A percentile compares a stretch with the other conserved stretches of the same genome.
phyloP scores from a whole-genome alignment of 2,797 vertebrate genomes.

The Neomorphus geoffroyi region DNA sequence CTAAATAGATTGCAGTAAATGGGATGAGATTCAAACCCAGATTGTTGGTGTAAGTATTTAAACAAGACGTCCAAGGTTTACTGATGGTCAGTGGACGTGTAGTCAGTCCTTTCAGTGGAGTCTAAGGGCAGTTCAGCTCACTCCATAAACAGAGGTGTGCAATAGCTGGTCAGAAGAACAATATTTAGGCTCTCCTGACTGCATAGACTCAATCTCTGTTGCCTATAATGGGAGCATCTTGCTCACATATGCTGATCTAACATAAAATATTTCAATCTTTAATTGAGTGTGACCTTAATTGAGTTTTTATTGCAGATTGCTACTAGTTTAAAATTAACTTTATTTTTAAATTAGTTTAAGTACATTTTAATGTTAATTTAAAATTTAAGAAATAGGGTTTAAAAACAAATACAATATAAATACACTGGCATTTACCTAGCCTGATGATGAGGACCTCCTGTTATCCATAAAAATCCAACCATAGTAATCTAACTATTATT shows the following conservation, averaged over 20 bases:
- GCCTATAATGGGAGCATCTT: not conserved
- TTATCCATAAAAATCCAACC: not conserved
- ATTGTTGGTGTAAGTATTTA: not conserved
- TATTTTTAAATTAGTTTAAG: not conserved
- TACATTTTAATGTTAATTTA: not conserved
- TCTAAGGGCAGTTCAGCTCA: not conserved
- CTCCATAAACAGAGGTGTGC: not conserved
- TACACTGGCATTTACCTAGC: not conserved
- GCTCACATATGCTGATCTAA: not conserved
- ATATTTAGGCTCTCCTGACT: not conserved
- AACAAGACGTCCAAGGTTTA: not conserved
- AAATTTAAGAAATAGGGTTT: not conserved
- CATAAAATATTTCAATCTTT: not conserved
- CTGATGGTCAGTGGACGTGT: rapidly evolving
- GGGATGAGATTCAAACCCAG: not conserved
- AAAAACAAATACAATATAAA: not conserved
- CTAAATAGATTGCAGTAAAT: not conserved
- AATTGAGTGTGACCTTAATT: not conserved
- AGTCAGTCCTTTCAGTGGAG: not conserved
- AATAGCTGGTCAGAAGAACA: not conserved
- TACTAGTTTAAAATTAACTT: not conserved
- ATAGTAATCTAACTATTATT: not conserved
- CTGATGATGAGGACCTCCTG: not conserved
- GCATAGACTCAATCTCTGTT: rapidly evolving
- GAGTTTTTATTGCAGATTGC: not conserved